Conservation (phyloP, 2,888 invertebrate genomes). For the Spodoptera picta region DNA sequence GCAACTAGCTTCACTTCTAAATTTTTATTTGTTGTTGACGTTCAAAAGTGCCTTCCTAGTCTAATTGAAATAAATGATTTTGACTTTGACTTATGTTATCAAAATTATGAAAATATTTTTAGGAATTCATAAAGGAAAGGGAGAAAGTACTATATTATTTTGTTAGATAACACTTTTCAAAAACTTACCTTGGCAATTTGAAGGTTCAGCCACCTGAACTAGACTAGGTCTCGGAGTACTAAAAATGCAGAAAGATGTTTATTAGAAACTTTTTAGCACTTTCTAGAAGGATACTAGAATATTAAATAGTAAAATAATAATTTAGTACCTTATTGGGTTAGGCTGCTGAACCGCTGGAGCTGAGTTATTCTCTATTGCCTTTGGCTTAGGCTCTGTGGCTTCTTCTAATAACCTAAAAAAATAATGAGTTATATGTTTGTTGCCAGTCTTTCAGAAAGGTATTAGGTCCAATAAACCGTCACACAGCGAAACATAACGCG, state of each 20-base stretch:
- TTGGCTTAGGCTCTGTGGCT: slow-evolving; percentile 16
- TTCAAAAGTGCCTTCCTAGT: no score
- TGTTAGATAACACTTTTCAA: background rate
- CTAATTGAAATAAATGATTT: no score
- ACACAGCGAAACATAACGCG: no score
- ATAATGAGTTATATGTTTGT: background rate
- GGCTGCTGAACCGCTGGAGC: slow-evolving; percentile 21
- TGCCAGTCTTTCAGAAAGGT: no score
- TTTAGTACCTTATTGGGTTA: slow-evolving; percentile 35
- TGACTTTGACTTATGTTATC: background rate
- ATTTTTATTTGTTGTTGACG: no score
- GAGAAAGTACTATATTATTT: no score
- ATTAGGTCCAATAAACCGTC: no score
- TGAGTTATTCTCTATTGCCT: background rate
- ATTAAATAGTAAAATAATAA: background rate
- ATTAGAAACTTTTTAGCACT: no score
- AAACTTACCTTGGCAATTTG: slow-evolving; percentile 28
- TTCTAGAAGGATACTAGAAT: no score
- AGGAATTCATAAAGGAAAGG: no score
- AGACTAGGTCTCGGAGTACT: slow-evolving; percentile 29
- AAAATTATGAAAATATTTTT: background rate
- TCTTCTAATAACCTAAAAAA: slow-evolving; percentile 52
- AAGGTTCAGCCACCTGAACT: slow-evolving; percentile 4
- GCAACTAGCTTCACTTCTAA: no score
- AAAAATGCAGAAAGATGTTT: slow-evolving; percentile 2